These are phyloP conservation scores for Drosophila pseudoobscura DNA, from an alignment of 1,140 invertebrate species.

Conservation along the genomic window DNA sequence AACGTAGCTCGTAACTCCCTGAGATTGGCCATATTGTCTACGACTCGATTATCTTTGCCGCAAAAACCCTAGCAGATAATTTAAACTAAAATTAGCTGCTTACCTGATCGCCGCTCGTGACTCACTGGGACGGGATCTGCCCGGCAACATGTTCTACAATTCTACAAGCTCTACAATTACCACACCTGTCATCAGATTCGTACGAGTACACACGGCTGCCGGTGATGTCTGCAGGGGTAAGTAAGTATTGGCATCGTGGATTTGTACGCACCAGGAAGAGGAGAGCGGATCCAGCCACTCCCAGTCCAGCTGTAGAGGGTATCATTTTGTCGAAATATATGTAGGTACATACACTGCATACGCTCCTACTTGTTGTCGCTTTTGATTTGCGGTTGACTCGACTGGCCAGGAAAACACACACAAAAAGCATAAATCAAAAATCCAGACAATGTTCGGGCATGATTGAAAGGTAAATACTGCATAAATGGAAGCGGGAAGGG, in stretches of 20 bases:
- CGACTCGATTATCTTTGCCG: slow-evolving; percentile 19
- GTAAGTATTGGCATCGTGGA: too few relatives aligned
- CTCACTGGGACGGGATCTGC: slow-evolving; percentile 2
- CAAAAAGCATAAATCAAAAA: slow-evolving; percentile 53
- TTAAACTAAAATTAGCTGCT: slow-evolving; percentile 38
- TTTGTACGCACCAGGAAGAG: too few relatives aligned
- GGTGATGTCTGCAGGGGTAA: neutral
- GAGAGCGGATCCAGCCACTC: too few relatives aligned
- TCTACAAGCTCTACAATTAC: neutral
- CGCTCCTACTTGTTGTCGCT: slow-evolving; percentile 1
- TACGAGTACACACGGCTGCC: too few relatives aligned
- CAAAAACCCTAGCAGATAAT: slow-evolving; percentile 36
- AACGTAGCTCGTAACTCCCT: neutral
- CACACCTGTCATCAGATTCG: neutral
- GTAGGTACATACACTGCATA: too few relatives aligned
- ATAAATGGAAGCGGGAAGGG: slow-evolving; percentile 11
- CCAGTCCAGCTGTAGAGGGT: neutral
- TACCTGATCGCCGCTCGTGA: slow-evolving; percentile 28
- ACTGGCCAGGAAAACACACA: slow-evolving; percentile 37
- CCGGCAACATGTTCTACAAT: slow-evolving; percentile 5
- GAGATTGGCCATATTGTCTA: slow-evolving; percentile 32
- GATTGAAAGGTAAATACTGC: slow-evolving; percentile 78
- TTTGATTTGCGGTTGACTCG: slow-evolving; percentile 72
- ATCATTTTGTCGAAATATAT: neutral
- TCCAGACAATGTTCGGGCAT: slow-evolving; percentile 53